A percentile compares a stretch with the other conserved stretches of the same genome.
These are phyloP conservation scores for Hemibagrus guttatus DNA, from an alignment of 2,797 vertebrate species.

Conservation along the genomic window DNA sequence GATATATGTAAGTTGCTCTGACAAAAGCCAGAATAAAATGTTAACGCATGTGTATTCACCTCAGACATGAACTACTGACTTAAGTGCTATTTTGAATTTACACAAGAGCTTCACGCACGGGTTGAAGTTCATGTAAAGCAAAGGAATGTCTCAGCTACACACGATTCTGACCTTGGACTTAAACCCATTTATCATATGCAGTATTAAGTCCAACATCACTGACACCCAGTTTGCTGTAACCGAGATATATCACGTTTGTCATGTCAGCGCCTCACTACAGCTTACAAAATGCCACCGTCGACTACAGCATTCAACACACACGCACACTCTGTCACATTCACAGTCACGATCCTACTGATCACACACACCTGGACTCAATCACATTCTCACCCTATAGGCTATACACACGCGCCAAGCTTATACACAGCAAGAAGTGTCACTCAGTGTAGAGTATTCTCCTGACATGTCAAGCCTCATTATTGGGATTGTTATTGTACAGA, in stretches of 20 bases:
- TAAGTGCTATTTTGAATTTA: neutral
- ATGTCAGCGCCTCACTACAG: neutral
- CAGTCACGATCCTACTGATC: neutral
- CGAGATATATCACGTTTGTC: neutral
- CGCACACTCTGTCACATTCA: neutral
- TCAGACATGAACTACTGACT: neutral
- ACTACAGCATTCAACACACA: neutral
- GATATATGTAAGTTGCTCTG: too few species aligned
- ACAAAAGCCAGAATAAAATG: too few species aligned
- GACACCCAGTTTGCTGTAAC: neutral
- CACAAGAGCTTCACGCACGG: neutral
- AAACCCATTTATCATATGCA: neutral
- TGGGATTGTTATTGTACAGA: neutral
- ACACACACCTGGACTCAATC: slow-evolving; percentile 4
- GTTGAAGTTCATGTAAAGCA: neutral
- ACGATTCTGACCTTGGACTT: neutral
- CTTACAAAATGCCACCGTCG: neutral
- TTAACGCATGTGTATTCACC: neutral
- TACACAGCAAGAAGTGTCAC: neutral
- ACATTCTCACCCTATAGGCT: neutral
- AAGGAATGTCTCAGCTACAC: neutral
- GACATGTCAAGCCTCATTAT: neutral
- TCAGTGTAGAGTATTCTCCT: slow-evolving; percentile 4
- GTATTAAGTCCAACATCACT: neutral
- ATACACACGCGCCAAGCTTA: neutral